Percentiles rank a stretch among this genome's conserved stretches.
Evolutionary conservation across 1,140 invertebrate species (phyloP).

Genomic region (Bathynomus jamesi): DNA sequence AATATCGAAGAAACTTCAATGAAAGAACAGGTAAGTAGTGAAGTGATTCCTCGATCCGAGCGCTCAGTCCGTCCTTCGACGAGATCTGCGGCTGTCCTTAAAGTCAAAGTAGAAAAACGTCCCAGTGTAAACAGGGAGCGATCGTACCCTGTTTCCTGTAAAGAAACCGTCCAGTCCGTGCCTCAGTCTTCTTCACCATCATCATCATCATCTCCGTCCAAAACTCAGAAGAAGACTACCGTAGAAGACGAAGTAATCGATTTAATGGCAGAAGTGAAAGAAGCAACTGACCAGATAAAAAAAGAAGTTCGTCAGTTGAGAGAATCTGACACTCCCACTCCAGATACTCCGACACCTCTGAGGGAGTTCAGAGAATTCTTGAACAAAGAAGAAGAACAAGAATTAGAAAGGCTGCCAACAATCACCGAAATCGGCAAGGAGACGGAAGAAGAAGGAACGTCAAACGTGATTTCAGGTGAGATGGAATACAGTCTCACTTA

Average conservation of each 20-base stretch:
- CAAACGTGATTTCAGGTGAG: slow-evolving; percentile 1
- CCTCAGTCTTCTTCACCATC: background rate
- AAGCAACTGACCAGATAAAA: slow-evolving; percentile 48
- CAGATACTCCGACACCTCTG: slow-evolving; percentile 34
- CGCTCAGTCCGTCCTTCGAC: slow-evolving; percentile 20
- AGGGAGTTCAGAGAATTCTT: slow-evolving; percentile 35
- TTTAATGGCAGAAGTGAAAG: slow-evolving; percentile 47
- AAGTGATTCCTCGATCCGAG: slow-evolving; percentile 17
- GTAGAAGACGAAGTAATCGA: slow-evolving; percentile 44
- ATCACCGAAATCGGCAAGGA: slow-evolving; percentile 32
- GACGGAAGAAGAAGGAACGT: slow-evolving; percentile 25
- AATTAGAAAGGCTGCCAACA: slow-evolving; percentile 25
- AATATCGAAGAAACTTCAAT: no score
- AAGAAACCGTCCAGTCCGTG: background rate
- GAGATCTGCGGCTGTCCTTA: slow-evolving; percentile 32
- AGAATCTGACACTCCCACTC: slow-evolving; percentile 30
- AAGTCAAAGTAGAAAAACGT: slow-evolving; percentile 36
- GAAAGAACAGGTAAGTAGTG: no score
- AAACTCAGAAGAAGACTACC: slow-evolving; percentile 2
- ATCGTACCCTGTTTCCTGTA: no score
- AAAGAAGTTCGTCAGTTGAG: slow-evolving; percentile 48
- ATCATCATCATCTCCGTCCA: no score
- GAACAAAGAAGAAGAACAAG: slow-evolving; percentile 30
- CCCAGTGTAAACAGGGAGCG: slow-evolving; percentile 5
- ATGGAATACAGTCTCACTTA: background rate